phyloP scores from a whole-genome alignment of 2,113 vertebrate species.

The Vidua chalybeata region DNA sequence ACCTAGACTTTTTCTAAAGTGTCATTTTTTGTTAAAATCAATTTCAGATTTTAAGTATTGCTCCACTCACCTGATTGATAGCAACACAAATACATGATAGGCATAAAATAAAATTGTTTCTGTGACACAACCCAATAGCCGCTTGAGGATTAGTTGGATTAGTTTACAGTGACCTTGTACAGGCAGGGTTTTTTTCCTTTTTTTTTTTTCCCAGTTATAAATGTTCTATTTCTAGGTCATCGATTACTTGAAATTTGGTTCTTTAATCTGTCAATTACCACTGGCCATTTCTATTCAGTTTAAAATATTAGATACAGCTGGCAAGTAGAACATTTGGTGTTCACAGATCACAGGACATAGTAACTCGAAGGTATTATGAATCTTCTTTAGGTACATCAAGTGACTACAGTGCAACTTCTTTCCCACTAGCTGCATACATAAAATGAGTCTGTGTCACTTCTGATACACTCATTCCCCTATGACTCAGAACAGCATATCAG shows the following conservation, averaged over 20 bases:
- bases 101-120: conserved; percentile 64
- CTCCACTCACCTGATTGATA: conserved; percentile 63
- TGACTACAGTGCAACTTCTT: conserved; percentile 37
- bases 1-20: conserved; percentile 58
- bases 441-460: conserved; percentile 53
- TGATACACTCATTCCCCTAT: conserved; percentile 37
- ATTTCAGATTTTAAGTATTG: conserved; percentile 63
- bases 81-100: conserved; percentile 54
- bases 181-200: background rate
- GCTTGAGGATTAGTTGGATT: background rate
- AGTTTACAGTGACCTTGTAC: conserved; percentile 71
- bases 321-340: background rate
- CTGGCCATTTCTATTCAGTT: conserved; percentile 61
- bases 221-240: conserved; percentile 48
- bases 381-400: conserved; percentile 34
- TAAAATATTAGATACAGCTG: background rate
- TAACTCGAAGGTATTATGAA: conserved; percentile 13
- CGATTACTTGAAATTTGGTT: conserved; percentile 66
- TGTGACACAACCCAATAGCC: conserved; percentile 29
- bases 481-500: conserved; percentile 39
- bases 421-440: conserved; percentile 32
- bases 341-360: background rate
- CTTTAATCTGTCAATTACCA: conserved; percentile 70
- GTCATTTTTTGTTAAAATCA: conserved; percentile 71
- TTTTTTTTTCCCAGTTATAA: conserved; percentile 40